Conservation (phyloP, 2,888 invertebrate species). For the Acrobasis repandana region DNA sequence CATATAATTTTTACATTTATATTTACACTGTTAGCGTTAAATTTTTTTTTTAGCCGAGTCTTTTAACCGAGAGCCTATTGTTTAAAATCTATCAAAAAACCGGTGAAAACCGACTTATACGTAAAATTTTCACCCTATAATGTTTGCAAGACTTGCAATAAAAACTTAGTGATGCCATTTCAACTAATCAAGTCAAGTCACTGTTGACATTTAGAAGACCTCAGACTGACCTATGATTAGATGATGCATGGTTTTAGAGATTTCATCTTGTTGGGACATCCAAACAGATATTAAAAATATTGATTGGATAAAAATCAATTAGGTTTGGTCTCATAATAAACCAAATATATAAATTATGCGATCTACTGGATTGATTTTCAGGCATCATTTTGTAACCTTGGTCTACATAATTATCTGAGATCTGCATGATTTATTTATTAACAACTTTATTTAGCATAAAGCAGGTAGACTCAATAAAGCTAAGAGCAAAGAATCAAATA, state of each 20-base stretch:
- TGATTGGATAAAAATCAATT: conserved; percentile 3
- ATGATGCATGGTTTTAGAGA: not conserved
- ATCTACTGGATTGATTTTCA: not conserved
- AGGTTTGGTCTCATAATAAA: not conserved
- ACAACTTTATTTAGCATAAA: too few relatives aligned
- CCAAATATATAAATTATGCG: not conserved
- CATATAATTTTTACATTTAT: too few relatives aligned
- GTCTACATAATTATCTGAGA: too few relatives aligned
- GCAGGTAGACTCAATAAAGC: too few relatives aligned
- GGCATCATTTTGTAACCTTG: conserved; percentile 16
- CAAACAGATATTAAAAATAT: conserved; percentile 1
- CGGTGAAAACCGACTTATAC: too few relatives aligned
- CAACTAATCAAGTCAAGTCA: not conserved
- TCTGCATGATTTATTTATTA: too few relatives aligned
- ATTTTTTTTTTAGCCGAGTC: too few relatives aligned
- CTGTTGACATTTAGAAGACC: conserved; percentile 9
- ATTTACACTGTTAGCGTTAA: too few relatives aligned
- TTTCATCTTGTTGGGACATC: conserved; percentile 11
- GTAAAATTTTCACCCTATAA: too few relatives aligned
- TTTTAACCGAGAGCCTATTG: too few relatives aligned
- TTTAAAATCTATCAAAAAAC: too few relatives aligned
- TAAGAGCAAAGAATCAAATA: too few relatives aligned
- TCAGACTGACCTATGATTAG: conserved; percentile 9
- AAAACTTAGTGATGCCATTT: not conserved
- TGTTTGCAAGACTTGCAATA: not conserved